These are phyloP conservation scores for Odontomachus brunneus DNA, from an alignment of 1,140 invertebrate genomes.

Conservation along the genomic window DNA sequence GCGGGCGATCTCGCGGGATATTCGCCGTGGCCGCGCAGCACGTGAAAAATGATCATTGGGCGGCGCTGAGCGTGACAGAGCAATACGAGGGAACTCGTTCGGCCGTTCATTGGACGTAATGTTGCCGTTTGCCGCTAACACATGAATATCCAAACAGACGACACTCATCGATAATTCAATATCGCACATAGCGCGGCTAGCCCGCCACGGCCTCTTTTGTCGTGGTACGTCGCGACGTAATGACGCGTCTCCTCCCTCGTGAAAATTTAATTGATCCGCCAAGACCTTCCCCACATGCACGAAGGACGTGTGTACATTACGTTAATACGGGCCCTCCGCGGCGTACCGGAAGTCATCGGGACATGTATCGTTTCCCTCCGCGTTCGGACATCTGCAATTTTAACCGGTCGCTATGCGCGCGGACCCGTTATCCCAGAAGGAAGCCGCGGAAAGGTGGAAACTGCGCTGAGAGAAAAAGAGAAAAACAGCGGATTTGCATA, in stretches of 20 bases:
- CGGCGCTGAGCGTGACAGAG: conserved; percentile 54
- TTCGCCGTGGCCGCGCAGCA: conserved; percentile 13
- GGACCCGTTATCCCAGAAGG: too few relatives aligned
- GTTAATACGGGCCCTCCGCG: conserved; percentile 4
- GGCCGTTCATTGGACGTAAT: conserved; percentile 54
- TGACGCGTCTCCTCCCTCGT: conserved; percentile 74
- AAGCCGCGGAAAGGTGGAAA: neutral
- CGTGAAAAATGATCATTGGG: conserved; percentile 54
- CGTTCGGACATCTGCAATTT: conserved; percentile 9
- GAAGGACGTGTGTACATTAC: conserved; percentile 33
- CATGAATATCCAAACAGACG: conserved; percentile 79
- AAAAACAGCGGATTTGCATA: neutral
- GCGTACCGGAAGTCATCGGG: conserved; percentile 25
- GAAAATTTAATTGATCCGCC: conserved; percentile 78
- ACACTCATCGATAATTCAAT: conserved; percentile 82
- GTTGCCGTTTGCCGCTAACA: conserved; percentile 74
- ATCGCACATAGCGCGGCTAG: conserved; percentile 73
- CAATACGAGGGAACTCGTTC: conserved; percentile 54
- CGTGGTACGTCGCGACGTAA: conserved; percentile 80
- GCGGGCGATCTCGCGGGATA: conserved; percentile 7
- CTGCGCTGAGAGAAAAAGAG: too few relatives aligned
- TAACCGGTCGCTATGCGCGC: neutral
- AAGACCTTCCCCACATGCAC: conserved; percentile 54
- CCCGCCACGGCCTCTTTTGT: conserved; percentile 66
- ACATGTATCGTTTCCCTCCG: conserved; percentile 4